Evolutionary conservation across 2,797 vertebrate species (phyloP).

Genomic region (Sebastes steindachneri): DNA sequence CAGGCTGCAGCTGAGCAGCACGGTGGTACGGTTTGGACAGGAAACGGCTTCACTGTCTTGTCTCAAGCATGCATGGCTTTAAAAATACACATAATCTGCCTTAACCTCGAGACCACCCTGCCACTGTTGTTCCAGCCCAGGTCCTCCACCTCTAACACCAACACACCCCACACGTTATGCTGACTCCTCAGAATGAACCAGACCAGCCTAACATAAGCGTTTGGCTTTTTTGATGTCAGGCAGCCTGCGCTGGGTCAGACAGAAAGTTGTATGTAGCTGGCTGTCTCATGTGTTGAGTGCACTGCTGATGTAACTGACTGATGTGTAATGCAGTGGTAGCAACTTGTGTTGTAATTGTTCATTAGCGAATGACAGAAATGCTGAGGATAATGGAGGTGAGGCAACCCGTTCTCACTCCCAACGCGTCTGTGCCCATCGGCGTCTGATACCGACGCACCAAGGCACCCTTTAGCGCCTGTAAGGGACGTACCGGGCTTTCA

Average conservation of each 20-base stretch:
- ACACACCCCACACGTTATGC: slow-evolving; percentile 5
- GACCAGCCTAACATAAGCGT: not conserved
- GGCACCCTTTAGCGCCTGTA: too few species aligned
- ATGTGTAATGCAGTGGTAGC: not conserved
- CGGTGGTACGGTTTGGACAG: not conserved
- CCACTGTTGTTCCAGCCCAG: slow-evolving; percentile 23
- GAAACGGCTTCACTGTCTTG: not conserved
- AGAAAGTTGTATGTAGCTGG: not conserved
- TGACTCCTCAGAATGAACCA: slow-evolving; percentile 29
- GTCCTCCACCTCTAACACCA: slow-evolving; percentile 1
- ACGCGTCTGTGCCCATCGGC: too few species aligned
- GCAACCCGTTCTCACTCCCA: not conserved
- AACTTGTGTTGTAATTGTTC: not conserved
- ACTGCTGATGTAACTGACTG: not conserved
- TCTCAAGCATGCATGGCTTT: not conserved
- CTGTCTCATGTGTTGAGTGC: not conserved
- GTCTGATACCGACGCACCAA: accelerated
- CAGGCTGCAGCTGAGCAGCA: not conserved
- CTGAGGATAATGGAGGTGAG: not conserved
- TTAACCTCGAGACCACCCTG: slow-evolving; percentile 38
- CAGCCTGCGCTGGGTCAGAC: not conserved
- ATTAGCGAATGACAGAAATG: not conserved
- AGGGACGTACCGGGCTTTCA: not conserved
- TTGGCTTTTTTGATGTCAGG: not conserved
- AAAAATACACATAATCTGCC: not conserved